Base-by-base conservation (phyloP, 2,797 vertebrate genomes). In the Anisognathus igniventris region DNA sequence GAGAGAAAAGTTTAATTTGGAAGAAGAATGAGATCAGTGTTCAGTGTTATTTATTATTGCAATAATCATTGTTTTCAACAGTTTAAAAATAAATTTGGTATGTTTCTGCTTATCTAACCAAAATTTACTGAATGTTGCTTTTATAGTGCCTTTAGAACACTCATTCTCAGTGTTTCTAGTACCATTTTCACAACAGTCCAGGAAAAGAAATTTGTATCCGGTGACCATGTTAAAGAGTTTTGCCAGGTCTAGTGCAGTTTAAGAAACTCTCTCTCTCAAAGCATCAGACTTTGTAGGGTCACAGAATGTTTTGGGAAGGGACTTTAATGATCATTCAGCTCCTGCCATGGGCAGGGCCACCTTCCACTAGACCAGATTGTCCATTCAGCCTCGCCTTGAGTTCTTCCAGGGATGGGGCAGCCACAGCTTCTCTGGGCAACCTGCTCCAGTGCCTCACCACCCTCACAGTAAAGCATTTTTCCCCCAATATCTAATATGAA, bases 171-270 rank as follows among this genome's bases (percentile, higher is more conserved):
- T 97, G 96, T 97, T 97, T 96, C 73, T 90, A 66, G 37, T 53
- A 28, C 0, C 1, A 96, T 97, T 97, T 97, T 97, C 95, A 97
- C 91, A 97, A 95, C 96, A 97, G 66, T 89, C 30, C 0, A 2
- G 68, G 56, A 74, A 89, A 80, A 93, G 77, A 81, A 88, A 93
- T 84, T 84, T 95, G 51, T 80, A 80, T 79, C 64, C 90, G 71
- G 57, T 54, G 73, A 81, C 39, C 24, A n/a, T 11, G 3, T 92
- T 92, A 75, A 83, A 96, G 90, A 88, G 56, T 87, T 92, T 81
- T 79, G 66, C 75, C 90, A 96, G 90, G 93, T 77, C 9, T 50
- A 31, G 22, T 6, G 64, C 95, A 54, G 62, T 89, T 91, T 79
- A 79, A 86, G 83, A 85, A 89, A 64, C 22, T 33, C 25, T 76